Evolutionary conservation across 2,113 vertebrate genomes (phyloP).

Genomic region (Sinocyclocheilus grahami): DNA sequence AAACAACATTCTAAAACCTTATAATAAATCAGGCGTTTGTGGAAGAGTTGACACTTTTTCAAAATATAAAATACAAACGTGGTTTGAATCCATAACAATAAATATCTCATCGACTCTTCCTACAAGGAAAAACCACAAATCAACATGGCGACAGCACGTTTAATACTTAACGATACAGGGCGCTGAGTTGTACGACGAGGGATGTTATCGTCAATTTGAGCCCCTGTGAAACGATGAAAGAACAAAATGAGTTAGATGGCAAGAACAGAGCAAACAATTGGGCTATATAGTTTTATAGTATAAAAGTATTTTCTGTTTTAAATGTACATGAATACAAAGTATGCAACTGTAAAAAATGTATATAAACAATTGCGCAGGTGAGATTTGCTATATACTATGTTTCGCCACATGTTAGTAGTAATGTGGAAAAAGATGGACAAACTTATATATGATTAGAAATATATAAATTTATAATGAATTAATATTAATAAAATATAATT

Average conservation of each 20-base stretch:
- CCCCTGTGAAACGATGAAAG: conserved; percentile 69
- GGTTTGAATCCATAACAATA: conserved; percentile 15
- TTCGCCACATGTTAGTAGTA: neutral
- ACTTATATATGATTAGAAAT: no score
- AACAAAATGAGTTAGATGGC: neutral
- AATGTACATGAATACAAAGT: neutral
- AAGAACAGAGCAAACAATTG: neutral
- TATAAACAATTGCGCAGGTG: neutral
- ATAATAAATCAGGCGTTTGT: conserved; percentile 32
- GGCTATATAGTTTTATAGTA: neutral
- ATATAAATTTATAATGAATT: no score
- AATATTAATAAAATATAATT: neutral
- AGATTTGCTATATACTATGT: neutral
- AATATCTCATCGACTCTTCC: conserved; percentile 62
- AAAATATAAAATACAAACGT: neutral
- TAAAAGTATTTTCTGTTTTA: neutral
- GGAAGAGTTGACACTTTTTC: conserved; percentile 20
- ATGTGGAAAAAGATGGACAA: neutral
- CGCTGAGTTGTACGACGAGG: conserved; percentile 89
- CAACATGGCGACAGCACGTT: conserved; percentile 53
- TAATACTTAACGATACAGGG: conserved; percentile 57
- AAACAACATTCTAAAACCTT: conserved; percentile 37
- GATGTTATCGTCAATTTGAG: conserved; percentile 86
- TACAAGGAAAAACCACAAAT: conserved; percentile 49
- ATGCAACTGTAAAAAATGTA: neutral